phyloP scores from a whole-genome alignment of 1,140 invertebrate species.

The Ceratina australensis region DNA sequence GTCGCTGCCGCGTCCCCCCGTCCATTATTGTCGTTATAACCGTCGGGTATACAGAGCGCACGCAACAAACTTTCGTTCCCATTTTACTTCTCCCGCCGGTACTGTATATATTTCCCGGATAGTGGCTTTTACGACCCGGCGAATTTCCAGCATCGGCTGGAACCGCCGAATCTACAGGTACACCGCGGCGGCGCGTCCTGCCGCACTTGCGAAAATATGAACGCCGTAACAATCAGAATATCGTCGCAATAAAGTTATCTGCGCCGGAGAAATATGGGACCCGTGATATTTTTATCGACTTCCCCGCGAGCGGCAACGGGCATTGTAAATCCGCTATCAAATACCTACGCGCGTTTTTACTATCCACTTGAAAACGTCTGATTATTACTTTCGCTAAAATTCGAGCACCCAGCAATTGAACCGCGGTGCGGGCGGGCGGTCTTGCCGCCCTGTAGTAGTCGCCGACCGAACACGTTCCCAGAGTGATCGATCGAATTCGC shows the following conservation, averaged over 20 bases:
- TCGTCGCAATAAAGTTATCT: slow-evolving; percentile 44
- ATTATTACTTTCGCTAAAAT: not conserved
- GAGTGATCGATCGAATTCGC: slow-evolving; percentile 10
- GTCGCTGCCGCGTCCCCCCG: not conserved
- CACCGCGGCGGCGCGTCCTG: no score
- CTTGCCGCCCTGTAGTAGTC: not conserved
- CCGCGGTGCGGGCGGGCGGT: no score
- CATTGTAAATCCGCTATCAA: not conserved
- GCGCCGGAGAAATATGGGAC: slow-evolving; percentile 24
- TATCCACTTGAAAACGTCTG: not conserved
- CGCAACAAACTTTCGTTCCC: not conserved
- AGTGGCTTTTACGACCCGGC: slow-evolving; percentile 9
- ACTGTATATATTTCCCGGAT: not conserved
- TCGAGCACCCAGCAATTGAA: not conserved
- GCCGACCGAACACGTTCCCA: not conserved
- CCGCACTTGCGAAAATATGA: slow-evolving; percentile 28
- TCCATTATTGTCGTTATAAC: slow-evolving; percentile 32
- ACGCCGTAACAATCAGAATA: slow-evolving; percentile 41
- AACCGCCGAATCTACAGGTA: slow-evolving; percentile 29
- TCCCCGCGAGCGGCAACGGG: no score
- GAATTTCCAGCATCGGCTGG: slow-evolving; percentile 15
- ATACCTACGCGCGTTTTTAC: not conserved
- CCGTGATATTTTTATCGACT: slow-evolving; percentile 43
- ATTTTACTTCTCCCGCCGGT: not conserved
- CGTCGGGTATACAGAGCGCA: slow-evolving; percentile 27